phyloP scores from a whole-genome alignment of 2,113 vertebrate genomes.

The Oncorhynchus tshawytscha region DNA sequence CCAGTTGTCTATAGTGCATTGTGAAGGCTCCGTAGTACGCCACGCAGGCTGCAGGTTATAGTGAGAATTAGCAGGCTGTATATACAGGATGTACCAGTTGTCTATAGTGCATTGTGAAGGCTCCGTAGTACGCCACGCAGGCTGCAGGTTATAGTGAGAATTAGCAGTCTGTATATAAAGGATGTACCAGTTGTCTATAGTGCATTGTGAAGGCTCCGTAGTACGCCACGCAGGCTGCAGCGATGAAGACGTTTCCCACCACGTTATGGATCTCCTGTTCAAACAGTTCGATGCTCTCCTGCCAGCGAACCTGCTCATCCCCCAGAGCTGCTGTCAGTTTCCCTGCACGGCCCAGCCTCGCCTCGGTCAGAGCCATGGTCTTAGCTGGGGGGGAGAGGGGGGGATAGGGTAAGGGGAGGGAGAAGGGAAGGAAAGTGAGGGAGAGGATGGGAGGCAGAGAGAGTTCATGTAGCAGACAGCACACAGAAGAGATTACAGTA shows the following conservation, averaged over 20 bases:
- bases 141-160: too few relatives aligned
- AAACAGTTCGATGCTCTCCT: constrained; percentile 77
- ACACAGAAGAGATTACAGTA: neutral
- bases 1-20: too few relatives aligned
- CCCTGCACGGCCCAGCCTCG: constrained; percentile 74
- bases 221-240: constrained; percentile 68
- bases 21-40: too few relatives aligned
- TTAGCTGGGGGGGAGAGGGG: constrained; percentile 57
- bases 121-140: too few relatives aligned
- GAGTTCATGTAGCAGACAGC: too few relatives aligned
- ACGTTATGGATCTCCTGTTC: constrained; percentile 79
- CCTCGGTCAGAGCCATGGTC: constrained; percentile 78
- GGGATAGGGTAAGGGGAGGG: neutral
- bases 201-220: too few relatives aligned
- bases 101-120: too few relatives aligned
- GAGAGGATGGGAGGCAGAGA: neutral
- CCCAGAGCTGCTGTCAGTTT: constrained; percentile 79
- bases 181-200: too few relatives aligned
- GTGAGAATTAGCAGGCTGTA: too few relatives aligned
- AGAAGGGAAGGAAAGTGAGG: neutral
- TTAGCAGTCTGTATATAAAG: too few relatives aligned
- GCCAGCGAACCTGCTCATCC: constrained; percentile 83
- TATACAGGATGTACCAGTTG: too few relatives aligned
- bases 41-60: too few relatives aligned
- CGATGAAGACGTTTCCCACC: constrained; percentile 83